These are phyloP conservation scores for Eublepharis macularius DNA, from an alignment of 2,113 vertebrate species.

Conservation along the genomic window DNA sequence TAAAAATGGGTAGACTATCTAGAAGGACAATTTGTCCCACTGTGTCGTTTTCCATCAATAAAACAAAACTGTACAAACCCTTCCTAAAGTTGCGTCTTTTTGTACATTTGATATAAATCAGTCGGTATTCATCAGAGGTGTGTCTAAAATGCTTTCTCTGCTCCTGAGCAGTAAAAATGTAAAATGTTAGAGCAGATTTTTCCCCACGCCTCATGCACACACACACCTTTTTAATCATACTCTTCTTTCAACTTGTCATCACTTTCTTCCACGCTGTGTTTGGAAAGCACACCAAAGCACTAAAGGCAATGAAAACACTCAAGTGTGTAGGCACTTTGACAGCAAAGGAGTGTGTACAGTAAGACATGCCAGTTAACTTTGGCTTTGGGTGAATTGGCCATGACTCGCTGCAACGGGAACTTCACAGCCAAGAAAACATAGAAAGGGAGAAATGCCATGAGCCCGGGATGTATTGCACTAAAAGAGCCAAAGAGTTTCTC, in stretches of 20 bases:
- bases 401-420: background rate
- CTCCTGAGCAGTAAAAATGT: constrained; percentile 8
- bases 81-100: background rate
- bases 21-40: background rate
- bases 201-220: no score
- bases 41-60: background rate
- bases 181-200: accelerated
- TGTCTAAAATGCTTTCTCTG: constrained; percentile 33
- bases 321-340: constrained; percentile 43
- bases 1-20: background rate
- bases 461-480: accelerated
- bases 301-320: constrained; percentile 49
- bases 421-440: constrained; percentile 7
- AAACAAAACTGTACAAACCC: background rate
- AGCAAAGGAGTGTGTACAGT: background rate
- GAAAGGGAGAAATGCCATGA: background rate
- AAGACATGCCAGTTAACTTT: constrained; percentile 25
- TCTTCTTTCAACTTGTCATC: accelerated
- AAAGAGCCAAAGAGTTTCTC: background rate
- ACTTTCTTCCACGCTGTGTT: background rate
- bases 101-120: constrained; percentile 34
- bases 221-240: background rate
- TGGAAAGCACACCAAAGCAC: background rate
- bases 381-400: constrained; percentile 19
- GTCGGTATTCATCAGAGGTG: constrained; percentile 14